Percentiles rank a stretch among this genome's conserved stretches.
Evolutionary conservation across 1,140 invertebrate species (phyloP).

Genomic region (Monochamus saltuarius): DNA sequence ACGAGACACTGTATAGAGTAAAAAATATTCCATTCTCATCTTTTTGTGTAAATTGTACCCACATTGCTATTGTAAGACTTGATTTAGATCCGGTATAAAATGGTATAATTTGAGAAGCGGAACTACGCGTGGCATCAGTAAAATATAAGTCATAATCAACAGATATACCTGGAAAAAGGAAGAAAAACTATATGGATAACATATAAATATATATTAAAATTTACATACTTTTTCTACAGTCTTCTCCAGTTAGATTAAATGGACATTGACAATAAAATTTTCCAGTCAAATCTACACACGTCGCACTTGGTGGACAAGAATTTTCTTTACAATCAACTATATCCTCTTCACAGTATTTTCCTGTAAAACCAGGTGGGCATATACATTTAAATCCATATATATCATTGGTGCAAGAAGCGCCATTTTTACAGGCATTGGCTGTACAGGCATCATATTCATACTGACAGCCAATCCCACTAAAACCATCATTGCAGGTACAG

Average conservation of each 20-base stretch:
- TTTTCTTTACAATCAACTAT: conserved; percentile 92
- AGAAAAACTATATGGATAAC: conserved; percentile 5
- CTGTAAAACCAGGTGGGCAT: conserved; percentile 83
- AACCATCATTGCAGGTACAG: conserved; percentile 86
- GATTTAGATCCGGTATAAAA: conserved; percentile 76
- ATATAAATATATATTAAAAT: not conserved
- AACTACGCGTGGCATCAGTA: conserved; percentile 83
- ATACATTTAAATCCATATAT: conserved; percentile 82
- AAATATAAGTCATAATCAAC: conserved; percentile 96
- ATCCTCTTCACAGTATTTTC: conserved; percentile 89
- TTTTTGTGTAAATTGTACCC: conserved; percentile 91
- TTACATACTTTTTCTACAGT: conserved; percentile 87
- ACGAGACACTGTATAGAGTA: conserved; percentile 85
- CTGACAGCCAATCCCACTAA: conserved; percentile 84
- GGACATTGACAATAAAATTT: conserved; percentile 95
- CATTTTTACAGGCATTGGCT: conserved; percentile 85
- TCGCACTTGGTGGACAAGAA: conserved; percentile 90
- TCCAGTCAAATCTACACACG: conserved; percentile 90
- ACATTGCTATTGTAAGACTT: conserved; percentile 88
- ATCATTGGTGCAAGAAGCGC: conserved; percentile 85
- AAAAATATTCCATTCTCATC: conserved; percentile 92
- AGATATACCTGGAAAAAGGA: conserved; percentile 74
- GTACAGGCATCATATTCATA: conserved; percentile 92
- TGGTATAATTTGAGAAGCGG: conserved; percentile 85
- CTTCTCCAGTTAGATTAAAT: conserved; percentile 93